phyloP scores from a whole-genome alignment of 2,888 invertebrate species.

The Polydrusus pterygomalis region DNA sequence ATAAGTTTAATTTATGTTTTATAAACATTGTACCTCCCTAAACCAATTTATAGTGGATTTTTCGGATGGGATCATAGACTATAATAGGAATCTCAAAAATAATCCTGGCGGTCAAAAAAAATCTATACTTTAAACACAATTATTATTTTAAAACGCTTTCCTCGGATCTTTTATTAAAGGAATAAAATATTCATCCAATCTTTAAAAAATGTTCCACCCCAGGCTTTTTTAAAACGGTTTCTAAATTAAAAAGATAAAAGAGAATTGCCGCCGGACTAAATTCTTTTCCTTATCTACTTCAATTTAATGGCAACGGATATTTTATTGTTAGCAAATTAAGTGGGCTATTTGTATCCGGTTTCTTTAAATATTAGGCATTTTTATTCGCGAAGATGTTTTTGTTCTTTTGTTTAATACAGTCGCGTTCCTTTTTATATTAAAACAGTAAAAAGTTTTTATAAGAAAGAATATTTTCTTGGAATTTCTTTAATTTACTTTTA shows the following conservation, averaged over 20 bases:
- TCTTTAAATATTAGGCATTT: conserved; percentile 7
- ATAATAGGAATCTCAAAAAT: too few species aligned
- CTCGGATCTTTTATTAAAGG: background rate
- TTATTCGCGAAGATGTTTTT: conserved; percentile 2
- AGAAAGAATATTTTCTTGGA: background rate
- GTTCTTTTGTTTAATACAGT: background rate
- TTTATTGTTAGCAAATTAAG: conserved; percentile 20
- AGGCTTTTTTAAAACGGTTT: background rate
- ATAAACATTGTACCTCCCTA: too few species aligned
- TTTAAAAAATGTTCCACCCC: background rate
- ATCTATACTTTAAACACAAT: background rate
- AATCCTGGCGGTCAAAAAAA: too few species aligned
- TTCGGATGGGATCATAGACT: too few species aligned
- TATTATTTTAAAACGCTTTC: background rate
- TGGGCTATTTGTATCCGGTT: conserved; percentile 20
- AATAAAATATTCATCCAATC: background rate
- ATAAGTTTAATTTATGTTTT: too few species aligned
- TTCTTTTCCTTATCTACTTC: conserved; percentile 13
- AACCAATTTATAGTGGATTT: too few species aligned
- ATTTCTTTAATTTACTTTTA: background rate
- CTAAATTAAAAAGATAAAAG: conserved; percentile 9
- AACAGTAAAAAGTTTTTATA: background rate
- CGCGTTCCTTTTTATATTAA: background rate
- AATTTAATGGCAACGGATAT: conserved; percentile 15
- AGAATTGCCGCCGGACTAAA: conserved; percentile 19